Percentiles rank a stretch among this genome's conserved stretches.
Conservation (phyloP, 92 coral and sea anemone genomes). For the Porites evermanni region DNA sequence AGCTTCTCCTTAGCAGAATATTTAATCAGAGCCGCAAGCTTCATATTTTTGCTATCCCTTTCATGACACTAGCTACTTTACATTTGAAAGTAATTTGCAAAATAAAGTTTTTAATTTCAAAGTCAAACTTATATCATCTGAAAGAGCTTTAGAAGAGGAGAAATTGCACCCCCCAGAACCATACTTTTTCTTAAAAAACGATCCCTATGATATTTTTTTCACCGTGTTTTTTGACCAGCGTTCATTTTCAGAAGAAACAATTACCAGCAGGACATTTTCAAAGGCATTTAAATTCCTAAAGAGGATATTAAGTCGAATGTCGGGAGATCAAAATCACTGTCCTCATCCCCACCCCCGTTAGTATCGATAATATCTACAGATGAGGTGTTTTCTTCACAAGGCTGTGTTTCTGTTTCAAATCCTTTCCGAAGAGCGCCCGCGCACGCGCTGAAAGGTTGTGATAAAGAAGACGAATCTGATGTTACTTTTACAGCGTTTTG, state of each 20-base stretch:
- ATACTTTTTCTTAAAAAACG: too few species aligned
- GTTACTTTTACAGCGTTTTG: neutral
- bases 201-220: too few species aligned
- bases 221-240: too few species aligned
- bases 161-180: too few species aligned
- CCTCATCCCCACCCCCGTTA: neutral
- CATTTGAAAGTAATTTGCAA: too few species aligned
- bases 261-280: neutral
- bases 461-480: neutral
- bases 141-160: too few species aligned
- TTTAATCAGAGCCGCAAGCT: too few species aligned
- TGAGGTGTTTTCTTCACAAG: neutral
- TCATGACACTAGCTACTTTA: too few species aligned
- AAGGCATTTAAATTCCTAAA: constrained; percentile 20
- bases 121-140: too few species aligned
- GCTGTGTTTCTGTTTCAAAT: neutral
- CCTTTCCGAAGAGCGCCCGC: neutral
- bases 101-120: too few species aligned
- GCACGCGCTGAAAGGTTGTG: neutral
- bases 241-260: neutral
- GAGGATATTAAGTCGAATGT: constrained; percentile 39
- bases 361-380: neutral
- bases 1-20: too few species aligned
- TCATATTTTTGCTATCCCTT: too few species aligned
- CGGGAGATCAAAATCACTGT: constrained; percentile 18